Percentiles rank a stretch among this genome's conserved stretches.
Conservation (phyloP, 2,888 invertebrate species). For the Ischnus inquisitorius region DNA sequence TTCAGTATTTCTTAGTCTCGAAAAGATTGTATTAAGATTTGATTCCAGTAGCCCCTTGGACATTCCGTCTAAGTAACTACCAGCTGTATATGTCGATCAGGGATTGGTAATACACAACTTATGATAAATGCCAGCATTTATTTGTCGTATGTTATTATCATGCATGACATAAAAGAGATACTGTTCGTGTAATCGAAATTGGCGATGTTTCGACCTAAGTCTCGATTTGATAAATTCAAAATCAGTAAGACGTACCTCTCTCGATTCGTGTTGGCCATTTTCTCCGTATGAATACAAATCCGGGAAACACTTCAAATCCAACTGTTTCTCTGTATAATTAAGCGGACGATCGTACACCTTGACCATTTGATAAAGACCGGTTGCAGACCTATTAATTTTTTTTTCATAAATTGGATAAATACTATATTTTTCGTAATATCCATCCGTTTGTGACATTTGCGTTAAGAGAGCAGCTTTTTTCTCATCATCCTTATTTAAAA, state of each 20-base stretch:
- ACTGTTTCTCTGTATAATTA: conserved; percentile 57
- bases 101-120: conserved; percentile 68
- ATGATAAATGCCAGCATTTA: conserved; percentile 48
- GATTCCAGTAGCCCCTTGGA: conserved; percentile 62
- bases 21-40: conserved; percentile 67
- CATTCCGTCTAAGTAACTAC: conserved; percentile 51
- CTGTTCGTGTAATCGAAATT: conserved; percentile 74
- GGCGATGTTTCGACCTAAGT: conserved; percentile 72
- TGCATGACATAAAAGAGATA: conserved; percentile 75
- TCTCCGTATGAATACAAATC: too few relatives aligned
- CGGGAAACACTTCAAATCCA: conserved; percentile 54
- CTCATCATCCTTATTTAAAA: background rate
- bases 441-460: conserved; percentile 26
- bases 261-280: conserved; percentile 63
- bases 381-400: conserved; percentile 61
- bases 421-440: conserved; percentile 63
- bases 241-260: conserved; percentile 64
- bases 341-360: conserved; percentile 68
- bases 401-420: conserved; percentile 70
- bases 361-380: conserved; percentile 73
- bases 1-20: conserved; percentile 67
- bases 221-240: conserved; percentile 71
- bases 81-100: conserved; percentile 60
- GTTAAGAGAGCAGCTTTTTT: background rate
- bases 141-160: conserved; percentile 70